A percentile compares a stretch with the other conserved stretches of the same genome.
phyloP scores from a whole-genome alignment of 1,140 invertebrate species.

The Saxidomus purpurata region DNA sequence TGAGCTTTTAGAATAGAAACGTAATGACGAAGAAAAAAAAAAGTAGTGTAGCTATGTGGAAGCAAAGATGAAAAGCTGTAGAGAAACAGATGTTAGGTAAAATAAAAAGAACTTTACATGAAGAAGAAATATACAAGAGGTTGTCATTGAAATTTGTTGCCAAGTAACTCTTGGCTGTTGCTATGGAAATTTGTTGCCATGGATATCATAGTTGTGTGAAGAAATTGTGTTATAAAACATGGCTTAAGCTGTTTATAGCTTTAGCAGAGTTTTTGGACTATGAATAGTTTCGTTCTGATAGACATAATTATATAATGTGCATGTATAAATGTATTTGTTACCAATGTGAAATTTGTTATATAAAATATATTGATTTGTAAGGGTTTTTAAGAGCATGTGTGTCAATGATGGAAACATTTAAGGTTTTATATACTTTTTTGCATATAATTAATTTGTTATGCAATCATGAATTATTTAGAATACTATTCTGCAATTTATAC shows the following conservation, averaged over 20 bases:
- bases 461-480: conserved; percentile 67
- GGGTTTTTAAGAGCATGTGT: conserved; percentile 28
- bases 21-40: too few species aligned
- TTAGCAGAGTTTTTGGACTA: background rate
- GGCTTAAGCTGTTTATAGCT: background rate
- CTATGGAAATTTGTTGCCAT: too few species aligned
- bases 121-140: too few species aligned
- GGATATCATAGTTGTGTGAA: background rate
- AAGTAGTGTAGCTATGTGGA: too few species aligned
- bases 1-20: too few species aligned
- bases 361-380: background rate
- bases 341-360: conserved; percentile 13
- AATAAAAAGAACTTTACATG: too few species aligned
- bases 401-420: too few species aligned
- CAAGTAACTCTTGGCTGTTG: too few species aligned
- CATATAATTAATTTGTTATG: conserved; percentile 63
- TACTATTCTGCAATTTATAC: conserved; percentile 67
- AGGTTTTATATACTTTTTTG: conserved; percentile 55
- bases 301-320: too few species aligned
- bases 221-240: background rate
- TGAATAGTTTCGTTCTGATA: background rate
- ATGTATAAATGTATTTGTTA: background rate
- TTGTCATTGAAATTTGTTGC: too few species aligned
- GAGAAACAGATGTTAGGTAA: too few species aligned
- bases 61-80: too few species aligned